Evolutionary conservation across 1,140 invertebrate species (phyloP), one percentile per base, ranked within the genome.

Genomic region (Atta cephalotes): DNA sequence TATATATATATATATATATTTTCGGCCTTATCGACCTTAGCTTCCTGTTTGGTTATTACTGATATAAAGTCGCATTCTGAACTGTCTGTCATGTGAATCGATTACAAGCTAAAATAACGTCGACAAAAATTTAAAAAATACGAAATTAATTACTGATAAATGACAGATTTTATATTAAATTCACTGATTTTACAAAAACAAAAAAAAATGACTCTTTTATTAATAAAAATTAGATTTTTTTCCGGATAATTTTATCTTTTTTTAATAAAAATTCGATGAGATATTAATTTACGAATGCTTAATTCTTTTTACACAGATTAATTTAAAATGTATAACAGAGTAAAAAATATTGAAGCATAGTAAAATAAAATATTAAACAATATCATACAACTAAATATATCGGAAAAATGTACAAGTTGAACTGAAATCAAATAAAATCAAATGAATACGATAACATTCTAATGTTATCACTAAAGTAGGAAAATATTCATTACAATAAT

Each of bases 11-110:
- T 21, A 21, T 21, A 21, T 21, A 85, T 91, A 88, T 90, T 90
- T 92, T 90, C 77, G 78, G 87, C 72, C 90, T 92, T 89, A 88
- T 90, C 88, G 87, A 92, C 89, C 89, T 81, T 74, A 87, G 76
- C 90, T 88, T 92, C 89, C 92, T 92, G 87, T 92, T 90, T 89
- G 86, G 80, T 87, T 88, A 62, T 90, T 91, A 80, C 88, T 89
- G 77, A 82, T 87, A 85, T 91, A 81, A 84, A 89, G 87, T 89
- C 77, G 65, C 65, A 31, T 35, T 85, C 71, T 18, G 18, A 31
- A 72, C 21, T 21, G 21, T 21, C 58, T 62, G 35, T 25, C 72
- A 78, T 28, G n/a, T 76, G 28, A 10, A 25, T 51, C 1, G 4
- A 35, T 39, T 71, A 18, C 7, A 39, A 18, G 6, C n/a, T 7